These are phyloP conservation scores for Hippocampus zosterae DNA, from an alignment of 2,113 vertebrate species.

Conservation along the genomic window DNA sequence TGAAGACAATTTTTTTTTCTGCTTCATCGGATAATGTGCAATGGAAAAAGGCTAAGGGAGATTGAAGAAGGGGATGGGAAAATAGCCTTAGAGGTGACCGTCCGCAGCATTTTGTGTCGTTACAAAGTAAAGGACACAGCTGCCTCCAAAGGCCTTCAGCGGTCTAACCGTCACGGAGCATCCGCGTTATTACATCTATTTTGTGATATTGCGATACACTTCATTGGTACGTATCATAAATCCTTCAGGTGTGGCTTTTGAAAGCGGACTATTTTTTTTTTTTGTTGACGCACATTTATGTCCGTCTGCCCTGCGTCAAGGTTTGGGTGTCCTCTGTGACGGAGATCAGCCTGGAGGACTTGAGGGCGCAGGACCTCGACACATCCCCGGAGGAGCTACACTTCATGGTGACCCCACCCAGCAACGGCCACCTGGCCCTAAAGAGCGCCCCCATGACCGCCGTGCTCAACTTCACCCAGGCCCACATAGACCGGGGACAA, in stretches of 20 bases:
- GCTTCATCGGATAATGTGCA: slow-evolving; percentile 4
- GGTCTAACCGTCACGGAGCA: not conserved
- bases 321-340: slow-evolving; percentile 85
- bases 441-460: slow-evolving; percentile 73
- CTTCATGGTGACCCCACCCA: slow-evolving; percentile 80
- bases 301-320: slow-evolving; percentile 48
- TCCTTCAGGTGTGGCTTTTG: not conserved
- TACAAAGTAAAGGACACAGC: slow-evolving; percentile 7
- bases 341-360: slow-evolving; percentile 75
- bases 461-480: slow-evolving; percentile 85
- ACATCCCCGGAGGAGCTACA: slow-evolving; percentile 70
- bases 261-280: not conserved
- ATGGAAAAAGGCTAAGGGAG: not conserved
- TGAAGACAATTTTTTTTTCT: not conserved
- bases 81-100: slow-evolving; percentile 15
- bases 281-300: not conserved
- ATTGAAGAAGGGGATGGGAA: not conserved
- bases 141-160: not conserved
- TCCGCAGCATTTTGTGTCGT: not conserved
- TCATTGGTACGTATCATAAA: not conserved
- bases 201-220: not conserved
- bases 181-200: not conserved
- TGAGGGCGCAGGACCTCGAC: slow-evolving; percentile 79
- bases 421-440: slow-evolving; percentile 81
- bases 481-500: slow-evolving; percentile 76